Conservation (phyloP, 2,888 invertebrate species). For the Rhogogaster chlorosoma region DNA sequence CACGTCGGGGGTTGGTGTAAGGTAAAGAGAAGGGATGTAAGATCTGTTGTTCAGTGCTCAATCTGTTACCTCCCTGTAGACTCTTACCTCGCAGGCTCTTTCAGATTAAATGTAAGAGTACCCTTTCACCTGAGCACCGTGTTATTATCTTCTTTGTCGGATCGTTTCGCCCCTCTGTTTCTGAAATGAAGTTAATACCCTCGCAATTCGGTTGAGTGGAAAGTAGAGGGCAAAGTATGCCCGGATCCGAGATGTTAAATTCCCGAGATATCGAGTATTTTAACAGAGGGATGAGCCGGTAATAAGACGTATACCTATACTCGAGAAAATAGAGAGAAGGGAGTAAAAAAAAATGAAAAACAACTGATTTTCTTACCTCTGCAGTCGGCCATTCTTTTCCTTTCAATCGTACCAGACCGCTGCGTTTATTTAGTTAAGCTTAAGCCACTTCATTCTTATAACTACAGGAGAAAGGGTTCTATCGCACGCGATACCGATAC, state of each 20-base stretch:
- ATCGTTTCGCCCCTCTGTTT: slow-evolving; percentile 19
- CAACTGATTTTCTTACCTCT: slow-evolving; percentile 43
- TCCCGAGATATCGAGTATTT: slow-evolving; percentile 26
- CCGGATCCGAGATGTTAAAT: not conserved
- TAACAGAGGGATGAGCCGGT: not conserved
- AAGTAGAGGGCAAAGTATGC: slow-evolving; percentile 20
- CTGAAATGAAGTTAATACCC: slow-evolving; percentile 39
- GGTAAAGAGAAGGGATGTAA: not conserved
- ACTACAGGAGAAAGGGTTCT: slow-evolving; percentile 25
- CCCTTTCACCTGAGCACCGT: slow-evolving; percentile 34
- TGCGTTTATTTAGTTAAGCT: slow-evolving; percentile 19
- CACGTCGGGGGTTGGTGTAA: not conserved
- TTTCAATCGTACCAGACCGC: slow-evolving; percentile 1
- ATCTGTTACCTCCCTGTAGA: slow-evolving; percentile 20
- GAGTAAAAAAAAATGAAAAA: slow-evolving; percentile 29
- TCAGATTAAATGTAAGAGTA: slow-evolving; percentile 35
- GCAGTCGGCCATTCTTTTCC: not conserved
- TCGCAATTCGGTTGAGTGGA: slow-evolving; percentile 33
- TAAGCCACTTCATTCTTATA: slow-evolving; percentile 37
- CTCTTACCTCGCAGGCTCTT: not conserved
- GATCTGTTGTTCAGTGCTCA: slow-evolving; percentile 28
- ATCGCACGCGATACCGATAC: slow-evolving; percentile 11
- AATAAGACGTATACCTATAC: not conserved
- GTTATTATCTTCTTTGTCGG: slow-evolving; percentile 36
- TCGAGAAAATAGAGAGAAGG: not conserved